Conservation (phyloP, 2,797 vertebrate genomes). For the Hozukius guyotensis region DNA sequence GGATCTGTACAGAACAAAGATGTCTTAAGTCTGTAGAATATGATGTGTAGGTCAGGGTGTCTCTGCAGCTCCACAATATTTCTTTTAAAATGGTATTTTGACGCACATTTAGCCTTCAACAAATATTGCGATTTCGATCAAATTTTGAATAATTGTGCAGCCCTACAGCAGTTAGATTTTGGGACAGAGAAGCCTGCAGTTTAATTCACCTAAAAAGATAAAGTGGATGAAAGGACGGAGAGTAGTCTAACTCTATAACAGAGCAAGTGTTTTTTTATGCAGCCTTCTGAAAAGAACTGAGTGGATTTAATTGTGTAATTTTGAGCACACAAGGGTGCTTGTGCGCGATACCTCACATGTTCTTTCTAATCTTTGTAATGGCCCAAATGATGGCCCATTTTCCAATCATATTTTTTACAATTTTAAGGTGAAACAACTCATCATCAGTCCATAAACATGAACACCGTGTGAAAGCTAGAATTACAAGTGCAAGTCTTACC, state of each 20-base stretch:
- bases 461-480: background rate
- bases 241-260: background rate
- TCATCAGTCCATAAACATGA: background rate
- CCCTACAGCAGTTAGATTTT: background rate
- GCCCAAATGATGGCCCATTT: too few species aligned
- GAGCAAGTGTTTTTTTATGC: background rate
- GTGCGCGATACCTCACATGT: background rate
- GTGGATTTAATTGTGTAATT: background rate
- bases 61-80: background rate
- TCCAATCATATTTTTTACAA: too few species aligned
- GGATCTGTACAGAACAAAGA: background rate
- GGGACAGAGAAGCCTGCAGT: background rate
- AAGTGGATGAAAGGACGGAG: background rate
- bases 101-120: background rate
- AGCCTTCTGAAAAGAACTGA: background rate
- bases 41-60: background rate
- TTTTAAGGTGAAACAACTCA: background rate
- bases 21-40: background rate
- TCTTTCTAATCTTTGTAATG: background rate
- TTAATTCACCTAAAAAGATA: background rate
- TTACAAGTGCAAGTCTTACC: background rate
- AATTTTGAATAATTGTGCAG: background rate
- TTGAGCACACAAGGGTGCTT: background rate
- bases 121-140: background rate
- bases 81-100: background rate